phyloP scores from a whole-genome alignment of 2,797 vertebrate species.

The Pachyuromys duprasi region DNA sequence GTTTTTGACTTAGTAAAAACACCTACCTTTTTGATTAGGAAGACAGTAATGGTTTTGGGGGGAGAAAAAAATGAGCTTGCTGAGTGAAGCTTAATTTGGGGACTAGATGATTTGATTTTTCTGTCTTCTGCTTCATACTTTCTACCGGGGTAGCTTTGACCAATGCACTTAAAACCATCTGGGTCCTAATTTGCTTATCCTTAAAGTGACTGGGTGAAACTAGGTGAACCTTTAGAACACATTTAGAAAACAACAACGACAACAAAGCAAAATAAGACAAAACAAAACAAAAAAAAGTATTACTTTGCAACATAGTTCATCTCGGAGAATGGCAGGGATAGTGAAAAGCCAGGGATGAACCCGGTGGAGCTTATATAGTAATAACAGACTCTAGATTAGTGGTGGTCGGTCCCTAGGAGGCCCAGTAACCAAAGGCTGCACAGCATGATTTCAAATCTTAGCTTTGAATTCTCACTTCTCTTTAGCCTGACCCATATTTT shows the following conservation, averaged over 20 bases:
- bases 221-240: neutral
- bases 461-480: neutral
- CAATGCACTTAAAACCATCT: neutral
- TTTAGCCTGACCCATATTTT: neutral
- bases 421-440: neutral
- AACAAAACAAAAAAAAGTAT: neutral
- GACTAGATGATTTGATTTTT: conserved; percentile 1
- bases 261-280: neutral
- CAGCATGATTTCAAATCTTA: neutral
- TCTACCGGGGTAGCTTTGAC: neutral
- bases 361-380: accelerated
- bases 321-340: neutral
- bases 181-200: neutral
- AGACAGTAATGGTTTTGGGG: conserved; percentile 9
- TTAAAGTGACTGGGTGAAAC: neutral
- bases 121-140: neutral
- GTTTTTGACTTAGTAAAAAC: conserved; percentile 15
- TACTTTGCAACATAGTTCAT: neutral
- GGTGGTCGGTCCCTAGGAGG: neutral
- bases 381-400: neutral
- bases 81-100: neutral
- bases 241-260: neutral
- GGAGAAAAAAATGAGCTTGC: neutral
- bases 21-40: neutral
- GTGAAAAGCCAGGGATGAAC: no score